Base-by-base conservation (phyloP, 2,113 vertebrate genomes). In the Mormyrus iriodes region DNA sequence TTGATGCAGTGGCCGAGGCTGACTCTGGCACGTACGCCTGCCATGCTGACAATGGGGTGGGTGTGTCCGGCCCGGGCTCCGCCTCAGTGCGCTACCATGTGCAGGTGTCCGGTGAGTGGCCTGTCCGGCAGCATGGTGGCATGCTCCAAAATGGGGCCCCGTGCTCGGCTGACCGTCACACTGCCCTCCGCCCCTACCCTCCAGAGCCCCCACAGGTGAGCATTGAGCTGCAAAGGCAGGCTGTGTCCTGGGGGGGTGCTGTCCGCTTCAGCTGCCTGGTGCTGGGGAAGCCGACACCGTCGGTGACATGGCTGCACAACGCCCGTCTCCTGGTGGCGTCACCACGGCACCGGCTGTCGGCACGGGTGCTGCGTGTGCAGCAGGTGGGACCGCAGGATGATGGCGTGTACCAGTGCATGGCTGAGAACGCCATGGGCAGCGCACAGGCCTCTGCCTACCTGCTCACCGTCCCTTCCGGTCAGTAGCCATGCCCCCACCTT, bases 401-500 rank as follows among this genome's bases (percentile, higher is more conserved):
- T 0, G 98, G 98, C 0, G 95, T 99, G 85, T 99, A 99, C 95
- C 98, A 99, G 93, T 99, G 98, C 94, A 96, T 99, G 97, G 98
- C 97, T 0, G 97, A 99, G 94, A 99, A 99, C 0, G 97, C 96
- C 21, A 97, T 99, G 0, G 98, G 98, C 27, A 98, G 98, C 0
- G 97, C 98, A 0, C 98, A 99, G 76, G 97, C 97, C 0, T 96
- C 98, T 13, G 94, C 97, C 69, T 97, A 96, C 10, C 96, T 99
- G 79, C 95, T 96, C 91, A 97, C 96, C 0, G 55, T 96, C 17
- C 94, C 94, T 9, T 94, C 96, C 0, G 96, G 98, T 99, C 89
- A 91, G 96, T 85, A 13, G 31, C 31, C 17, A 0, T 13, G 58
- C 8, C 86, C 4, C 3, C 1, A 8, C 10, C 27, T 21, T 12